Evolutionary conservation across 2,888 invertebrate genomes (phyloP), one percentile per base, ranked within the genome.

Genomic region (Ophioninae sp.): DNA sequence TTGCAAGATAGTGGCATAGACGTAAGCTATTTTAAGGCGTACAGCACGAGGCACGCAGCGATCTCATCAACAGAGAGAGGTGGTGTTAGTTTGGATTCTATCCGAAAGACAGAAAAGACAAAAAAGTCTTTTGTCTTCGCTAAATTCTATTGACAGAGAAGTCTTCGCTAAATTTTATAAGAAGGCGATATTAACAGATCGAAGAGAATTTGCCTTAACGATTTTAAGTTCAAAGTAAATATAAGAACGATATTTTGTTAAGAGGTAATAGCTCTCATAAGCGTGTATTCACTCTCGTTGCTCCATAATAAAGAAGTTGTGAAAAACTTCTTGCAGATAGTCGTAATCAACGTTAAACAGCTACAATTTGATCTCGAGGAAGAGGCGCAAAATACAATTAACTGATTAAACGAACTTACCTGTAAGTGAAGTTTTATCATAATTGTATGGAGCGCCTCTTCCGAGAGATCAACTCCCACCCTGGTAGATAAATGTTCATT

Each of bases 121-220:
- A 56, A 70, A 17, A 67, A 30, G 5, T 79, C 79, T 7, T 21
- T 61, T 8, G 62, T 23, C 8, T 84, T 81, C 37, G 70, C 84
- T 20, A 81, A 39, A n/a, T 81, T 81, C 56, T 81, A 84, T 44
- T n/a, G n/a, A n/a, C n/a, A n/a, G n/a, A n/a, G n/a, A n/a, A 30
- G 62, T 23, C 10, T 84, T 81, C 37, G 70, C 84, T 20, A 81
- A 21, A n/a, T 81, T 81, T 62, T 81, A 84, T 44, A 61, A 86
- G 23, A 62, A 8, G 44, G 23, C 0, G 23, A 59, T 59, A 7
- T 5, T 57, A 1, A n/a, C 57, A 6, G 61, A 61, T 61, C 3
- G 61, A 10, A 61, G 23, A 23, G 61, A 61, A 21, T 61, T 61
- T 61, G 61, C 61, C 21, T 21, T 62, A 62, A 62, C 62, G 10